These are phyloP conservation scores for Drosophila cracens DNA, from an alignment of 2,888 invertebrate genomes.

Conservation along the genomic window DNA sequence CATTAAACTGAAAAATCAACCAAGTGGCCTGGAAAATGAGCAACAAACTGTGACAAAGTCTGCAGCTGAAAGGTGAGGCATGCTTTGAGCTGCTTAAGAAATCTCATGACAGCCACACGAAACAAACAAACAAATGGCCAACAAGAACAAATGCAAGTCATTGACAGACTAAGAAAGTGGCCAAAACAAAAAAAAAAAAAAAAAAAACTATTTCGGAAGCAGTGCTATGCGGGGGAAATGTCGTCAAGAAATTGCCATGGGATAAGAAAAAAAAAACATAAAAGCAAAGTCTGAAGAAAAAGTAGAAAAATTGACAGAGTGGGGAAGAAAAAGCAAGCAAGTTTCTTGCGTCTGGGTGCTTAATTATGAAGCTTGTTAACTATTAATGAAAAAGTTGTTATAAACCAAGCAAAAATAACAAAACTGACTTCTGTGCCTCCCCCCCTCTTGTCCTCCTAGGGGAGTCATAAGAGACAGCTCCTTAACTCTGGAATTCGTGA, in stretches of 20 bases:
- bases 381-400: constrained; percentile 79
- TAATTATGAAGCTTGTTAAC: constrained; percentile 80
- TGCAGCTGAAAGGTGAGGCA: constrained; percentile 69
- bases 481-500: constrained; percentile 15
- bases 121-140: constrained; percentile 46
- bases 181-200: constrained; percentile 25
- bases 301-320: constrained; percentile 4
- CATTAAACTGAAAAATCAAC: constrained; percentile 35
- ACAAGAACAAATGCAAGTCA: constrained; percentile 55
- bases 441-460: not conserved
- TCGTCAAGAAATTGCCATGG: constrained; percentile 40
- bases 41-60: constrained; percentile 51
- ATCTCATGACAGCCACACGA: constrained; percentile 52
- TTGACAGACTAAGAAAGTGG: constrained; percentile 55
- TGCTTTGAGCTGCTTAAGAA: constrained; percentile 57
- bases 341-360: constrained; percentile 59
- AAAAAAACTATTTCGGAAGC: constrained; percentile 60
- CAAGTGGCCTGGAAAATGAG: constrained; percentile 69
- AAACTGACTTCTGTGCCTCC: constrained; percentile 2
- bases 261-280: constrained; percentile 32
- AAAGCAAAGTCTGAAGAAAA: constrained; percentile 8
- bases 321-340: constrained; percentile 26
- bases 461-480: constrained; percentile 6
- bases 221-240: constrained; percentile 20
- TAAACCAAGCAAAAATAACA: constrained; percentile 49